These are phyloP conservation scores for Pyrgus malvae DNA, from an alignment of 2,888 invertebrate species.

Conservation along the genomic window DNA sequence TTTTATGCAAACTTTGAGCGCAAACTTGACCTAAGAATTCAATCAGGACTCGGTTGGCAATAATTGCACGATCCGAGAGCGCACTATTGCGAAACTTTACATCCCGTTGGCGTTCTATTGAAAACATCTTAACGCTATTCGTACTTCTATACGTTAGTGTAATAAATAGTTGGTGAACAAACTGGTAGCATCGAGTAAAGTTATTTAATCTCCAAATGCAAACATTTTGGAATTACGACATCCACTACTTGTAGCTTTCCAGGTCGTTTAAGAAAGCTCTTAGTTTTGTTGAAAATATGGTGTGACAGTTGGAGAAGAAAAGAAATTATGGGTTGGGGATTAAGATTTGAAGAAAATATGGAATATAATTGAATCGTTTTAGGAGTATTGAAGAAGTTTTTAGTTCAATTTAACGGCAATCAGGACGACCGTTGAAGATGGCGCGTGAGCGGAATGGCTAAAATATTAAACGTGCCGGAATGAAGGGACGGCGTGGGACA, in stretches of 20 bases:
- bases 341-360: slow-evolving; percentile 48
- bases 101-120: slow-evolving; percentile 70
- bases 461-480: slow-evolving; percentile 76
- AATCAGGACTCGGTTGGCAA: slow-evolving; percentile 72
- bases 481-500: slow-evolving; percentile 59
- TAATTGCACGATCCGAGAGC: slow-evolving; percentile 70
- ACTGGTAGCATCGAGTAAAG: slow-evolving; percentile 66
- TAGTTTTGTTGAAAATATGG: slow-evolving; percentile 33
- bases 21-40: slow-evolving; percentile 76
- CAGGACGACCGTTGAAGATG: slow-evolving; percentile 79
- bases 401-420: slow-evolving; percentile 82
- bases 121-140: slow-evolving; percentile 71
- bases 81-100: slow-evolving; percentile 72
- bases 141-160: slow-evolving; percentile 58
- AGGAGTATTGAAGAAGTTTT: slow-evolving; percentile 78
- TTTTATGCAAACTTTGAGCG: slow-evolving; percentile 68
- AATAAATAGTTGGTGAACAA: slow-evolving; percentile 68
- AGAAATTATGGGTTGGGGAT: slow-evolving; percentile 29
- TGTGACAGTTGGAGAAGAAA: slow-evolving; percentile 25
- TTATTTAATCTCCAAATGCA: slow-evolving; percentile 72
- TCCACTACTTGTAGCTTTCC: slow-evolving; percentile 36
- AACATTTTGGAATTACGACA: slow-evolving; percentile 60
- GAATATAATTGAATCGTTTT: slow-evolving; percentile 76
- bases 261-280: slow-evolving; percentile 32
- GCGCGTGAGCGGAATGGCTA: slow-evolving; percentile 76